phyloP scores from a whole-genome alignment of 2,888 invertebrate genomes.

The Latheticus oryzae region DNA sequence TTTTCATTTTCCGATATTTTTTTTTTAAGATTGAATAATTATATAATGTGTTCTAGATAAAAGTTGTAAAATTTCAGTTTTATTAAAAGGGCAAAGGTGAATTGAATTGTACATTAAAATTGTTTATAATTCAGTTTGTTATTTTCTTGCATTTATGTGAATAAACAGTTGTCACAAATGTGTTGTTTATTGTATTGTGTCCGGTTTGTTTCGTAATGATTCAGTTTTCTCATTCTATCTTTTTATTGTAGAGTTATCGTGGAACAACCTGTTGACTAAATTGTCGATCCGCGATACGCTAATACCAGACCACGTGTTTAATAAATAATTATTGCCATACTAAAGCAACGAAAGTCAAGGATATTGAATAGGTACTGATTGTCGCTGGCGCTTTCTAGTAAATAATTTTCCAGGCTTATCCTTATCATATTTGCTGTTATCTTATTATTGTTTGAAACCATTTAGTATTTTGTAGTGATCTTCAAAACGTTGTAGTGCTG shows the following conservation, averaged over 20 bases:
- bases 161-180: conserved; percentile 9
- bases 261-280: conserved; percentile 38
- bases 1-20: too few relatives aligned
- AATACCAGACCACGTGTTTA: conserved; percentile 57
- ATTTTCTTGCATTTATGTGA: too few relatives aligned
- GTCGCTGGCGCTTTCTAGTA: conserved; percentile 53
- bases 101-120: conserved; percentile 9
- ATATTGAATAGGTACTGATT: conserved; percentile 49
- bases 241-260: conserved; percentile 18
- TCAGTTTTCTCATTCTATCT: conserved; percentile 15
- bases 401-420: conserved; percentile 39
- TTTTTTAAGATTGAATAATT: too few relatives aligned
- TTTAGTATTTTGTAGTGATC: conserved; percentile 31
- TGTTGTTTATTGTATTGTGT: conserved; percentile 23
- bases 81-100: conserved; percentile 22
- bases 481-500: conserved; percentile 29
- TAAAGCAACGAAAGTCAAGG: conserved; percentile 59
- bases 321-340: conserved; percentile 52
- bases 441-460: conserved; percentile 31
- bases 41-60: too few relatives aligned
- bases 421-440: conserved; percentile 41
- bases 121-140: conserved; percentile 11
- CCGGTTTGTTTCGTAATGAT: conserved; percentile 33
- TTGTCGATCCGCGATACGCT: conserved; percentile 44
- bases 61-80: conserved; percentile 1